These are phyloP conservation scores for Nesogale talazaci DNA, from an alignment of 2,113 vertebrate genomes.

Conservation along the genomic window DNA sequence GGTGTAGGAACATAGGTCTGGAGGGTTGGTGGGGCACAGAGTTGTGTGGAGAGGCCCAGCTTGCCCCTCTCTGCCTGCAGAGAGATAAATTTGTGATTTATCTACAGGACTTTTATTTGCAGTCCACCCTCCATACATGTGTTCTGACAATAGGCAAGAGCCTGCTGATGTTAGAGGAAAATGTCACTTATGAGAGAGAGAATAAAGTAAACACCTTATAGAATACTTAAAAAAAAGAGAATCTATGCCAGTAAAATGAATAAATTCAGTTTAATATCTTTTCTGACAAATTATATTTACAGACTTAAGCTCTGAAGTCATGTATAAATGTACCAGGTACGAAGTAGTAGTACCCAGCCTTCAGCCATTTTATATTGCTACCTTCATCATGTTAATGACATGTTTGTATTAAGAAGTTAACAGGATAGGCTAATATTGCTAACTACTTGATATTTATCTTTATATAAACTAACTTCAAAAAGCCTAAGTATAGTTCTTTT, in stretches of 20 bases:
- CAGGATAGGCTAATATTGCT: neutral
- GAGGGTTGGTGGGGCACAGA: neutral
- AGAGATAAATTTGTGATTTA: too few species aligned
- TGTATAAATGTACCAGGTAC: neutral
- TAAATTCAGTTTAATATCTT: neutral
- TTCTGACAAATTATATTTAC: neutral
- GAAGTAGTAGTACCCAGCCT: neutral
- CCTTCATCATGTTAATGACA: neutral
- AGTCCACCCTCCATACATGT: neutral
- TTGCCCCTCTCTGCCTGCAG: too few species aligned
- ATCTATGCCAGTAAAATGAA: neutral
- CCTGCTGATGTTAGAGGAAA: neutral
- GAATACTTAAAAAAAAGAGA: neutral
- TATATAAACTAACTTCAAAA: neutral
- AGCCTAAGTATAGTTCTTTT: neutral
- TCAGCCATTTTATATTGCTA: rapidly evolving
- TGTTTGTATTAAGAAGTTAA: neutral
- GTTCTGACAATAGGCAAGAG: too few species aligned
- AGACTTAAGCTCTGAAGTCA: neutral
- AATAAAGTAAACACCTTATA: neutral
- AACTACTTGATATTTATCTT: neutral
- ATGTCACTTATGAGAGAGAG: too few species aligned
- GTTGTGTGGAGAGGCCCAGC: too few species aligned
- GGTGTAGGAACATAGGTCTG: neutral
- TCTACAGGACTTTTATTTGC: too few species aligned